Percentiles rank a stretch among this genome's conserved stretches.
These are phyloP conservation scores for Emesis russula DNA, from an alignment of 2,888 invertebrate species.

Conservation along the genomic window DNA sequence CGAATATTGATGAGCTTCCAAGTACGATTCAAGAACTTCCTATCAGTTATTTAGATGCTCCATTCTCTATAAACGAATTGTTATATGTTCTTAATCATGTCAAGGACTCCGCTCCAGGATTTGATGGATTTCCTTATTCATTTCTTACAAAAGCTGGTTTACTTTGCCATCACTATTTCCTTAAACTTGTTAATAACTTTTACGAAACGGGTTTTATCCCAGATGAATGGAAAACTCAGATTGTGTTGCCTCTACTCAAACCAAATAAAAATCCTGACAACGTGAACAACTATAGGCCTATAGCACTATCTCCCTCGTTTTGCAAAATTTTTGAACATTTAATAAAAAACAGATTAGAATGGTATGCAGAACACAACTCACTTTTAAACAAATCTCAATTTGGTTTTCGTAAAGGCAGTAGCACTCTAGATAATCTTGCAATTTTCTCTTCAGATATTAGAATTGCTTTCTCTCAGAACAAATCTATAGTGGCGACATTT, in stretches of 20 bases:
- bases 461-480: conserved; percentile 31
- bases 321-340: not conserved
- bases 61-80: not conserved
- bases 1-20: too few species aligned
- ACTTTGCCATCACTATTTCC: not conserved
- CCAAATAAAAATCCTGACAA: not conserved
- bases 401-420: conserved; percentile 5
- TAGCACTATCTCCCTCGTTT: not conserved
- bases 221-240: not conserved
- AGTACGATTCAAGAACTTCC: not conserved
- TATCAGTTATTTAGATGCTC: not conserved
- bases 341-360: not conserved
- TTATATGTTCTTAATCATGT: not conserved
- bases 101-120: not conserved
- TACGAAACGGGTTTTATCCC: not conserved
- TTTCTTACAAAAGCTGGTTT: not conserved
- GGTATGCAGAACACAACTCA: not conserved
- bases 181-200: not conserved
- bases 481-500: conserved; percentile 14
- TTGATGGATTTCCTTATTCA: not conserved
- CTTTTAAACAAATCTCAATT: not conserved
- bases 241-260: not conserved
- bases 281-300: not conserved
- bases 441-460: not conserved
- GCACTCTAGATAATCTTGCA: too few species aligned